Evolutionary conservation across 2,888 invertebrate genomes (phyloP), one percentile per base, ranked within the genome.

Genomic region (Aleiodes alternator): DNA sequence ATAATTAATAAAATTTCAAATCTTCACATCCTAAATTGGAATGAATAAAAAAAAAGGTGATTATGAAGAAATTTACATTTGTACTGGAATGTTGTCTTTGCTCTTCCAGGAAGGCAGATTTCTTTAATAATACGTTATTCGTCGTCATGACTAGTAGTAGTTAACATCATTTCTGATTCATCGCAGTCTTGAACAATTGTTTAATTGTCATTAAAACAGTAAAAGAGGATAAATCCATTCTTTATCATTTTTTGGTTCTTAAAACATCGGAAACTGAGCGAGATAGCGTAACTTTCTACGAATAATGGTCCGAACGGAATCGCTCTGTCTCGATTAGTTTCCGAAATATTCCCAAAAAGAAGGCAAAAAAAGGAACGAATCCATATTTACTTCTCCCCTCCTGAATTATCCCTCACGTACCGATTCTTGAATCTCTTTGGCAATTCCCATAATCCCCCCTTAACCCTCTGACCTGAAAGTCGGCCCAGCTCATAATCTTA

Each of bases 111-210:
- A 59, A 59, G 59, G 31, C 59, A 43, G 11, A 43, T 43, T 43
- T 57, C 4, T 56, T 23, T 29, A 31, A 29, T 38, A 6, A 3
- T n/a, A 29, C 59, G n/a, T 59, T 7, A 14, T n/a, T 6, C 29
- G 11, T 31, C n/a, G 4, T 14, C 34, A 51, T 34, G 59, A 59
- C 59, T 57, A 57, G 57, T 57, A 57, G 57, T 56, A 59, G 7
- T 59, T 59, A 12, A 38, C 4, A 31, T 59, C 9, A 5, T 43
- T 16, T 9, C 34, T n/a, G 16, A 14, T 61, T 23, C n/a, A 61
- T 16, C 31, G 61, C 64, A 64, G 64, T 64, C 64, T 64, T 48
- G 14, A 64, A 64, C 43, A 64, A 23, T 23, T 16, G 16, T 59
- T 59, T 6, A 55, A 16, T 9, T 16, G n/a, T 9, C 9, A 23